Conservation (phyloP, 64 coral and sea anemone species). For the Platygyra sinensis region DNA sequence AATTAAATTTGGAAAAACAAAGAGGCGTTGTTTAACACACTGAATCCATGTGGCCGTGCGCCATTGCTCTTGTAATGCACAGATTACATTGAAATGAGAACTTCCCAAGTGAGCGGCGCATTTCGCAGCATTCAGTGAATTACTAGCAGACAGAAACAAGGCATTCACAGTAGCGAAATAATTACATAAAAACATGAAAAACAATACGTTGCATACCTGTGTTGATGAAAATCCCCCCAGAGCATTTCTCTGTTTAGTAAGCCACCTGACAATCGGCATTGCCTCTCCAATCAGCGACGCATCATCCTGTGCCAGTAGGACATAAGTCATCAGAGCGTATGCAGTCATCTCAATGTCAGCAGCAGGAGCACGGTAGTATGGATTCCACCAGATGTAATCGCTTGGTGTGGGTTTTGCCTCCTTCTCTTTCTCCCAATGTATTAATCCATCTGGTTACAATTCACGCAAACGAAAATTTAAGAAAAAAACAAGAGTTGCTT, state of each 20-base stretch:
- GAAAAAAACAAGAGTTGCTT: no score
- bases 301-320: neutral
- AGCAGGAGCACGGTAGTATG: slow-evolving; percentile 45
- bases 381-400: neutral
- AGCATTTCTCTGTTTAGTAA: slow-evolving; percentile 77
- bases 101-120: no score
- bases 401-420: neutral
- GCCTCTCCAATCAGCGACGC: neutral
- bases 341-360: slow-evolving; percentile 85
- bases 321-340: slow-evolving; percentile 68
- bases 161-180: no score
- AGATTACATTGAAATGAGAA: no score
- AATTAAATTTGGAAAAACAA: no score
- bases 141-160: no score
- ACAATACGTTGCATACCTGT: slow-evolving; percentile 32
- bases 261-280: slow-evolving; percentile 72
- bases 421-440: slow-evolving; percentile 23
- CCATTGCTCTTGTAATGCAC: no score
- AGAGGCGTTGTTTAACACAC: no score
- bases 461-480: no score
- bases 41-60: no score
- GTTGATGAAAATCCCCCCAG: slow-evolving; percentile 82
- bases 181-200: neutral
- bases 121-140: no score
- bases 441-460: neutral